Percentiles rank a stretch among this genome's conserved stretches.
Conservation (phyloP, 64 coral and sea anemone species). For the Hydrozoanthus tunicans region DNA sequence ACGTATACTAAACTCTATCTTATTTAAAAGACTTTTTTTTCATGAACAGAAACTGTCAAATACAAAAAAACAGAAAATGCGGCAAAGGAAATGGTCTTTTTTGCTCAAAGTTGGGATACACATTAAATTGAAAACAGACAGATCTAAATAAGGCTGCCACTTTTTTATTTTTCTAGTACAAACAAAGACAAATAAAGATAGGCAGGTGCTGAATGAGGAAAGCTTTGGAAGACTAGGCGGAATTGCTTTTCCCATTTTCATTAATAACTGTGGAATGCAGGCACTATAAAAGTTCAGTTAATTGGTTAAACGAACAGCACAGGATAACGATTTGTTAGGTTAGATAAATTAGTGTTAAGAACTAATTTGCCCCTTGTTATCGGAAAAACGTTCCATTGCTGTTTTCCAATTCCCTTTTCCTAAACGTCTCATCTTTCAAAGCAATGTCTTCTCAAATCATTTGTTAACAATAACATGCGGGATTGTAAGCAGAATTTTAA, state of each 20-base stretch:
- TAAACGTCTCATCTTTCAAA: too few relatives aligned
- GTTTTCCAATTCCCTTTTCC: too few relatives aligned
- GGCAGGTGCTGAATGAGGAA: not conserved
- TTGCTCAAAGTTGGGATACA: not conserved
- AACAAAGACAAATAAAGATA: slow-evolving; percentile 12
- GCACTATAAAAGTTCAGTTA: not conserved
- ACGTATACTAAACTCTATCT: not conserved
- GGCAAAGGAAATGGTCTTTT: not conserved
- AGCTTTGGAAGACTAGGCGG: not conserved
- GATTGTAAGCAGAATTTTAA: too few relatives aligned
- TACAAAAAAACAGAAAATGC: not conserved
- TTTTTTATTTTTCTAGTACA: not conserved
- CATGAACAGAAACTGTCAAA: not conserved
- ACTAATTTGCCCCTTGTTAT: too few relatives aligned
- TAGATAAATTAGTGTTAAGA: too few relatives aligned
- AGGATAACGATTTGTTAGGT: not conserved
- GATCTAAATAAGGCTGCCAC: not conserved
- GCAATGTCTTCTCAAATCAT: too few relatives aligned
- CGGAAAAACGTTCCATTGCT: too few relatives aligned
- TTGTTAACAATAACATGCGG: too few relatives aligned
- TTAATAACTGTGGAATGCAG: slow-evolving; percentile 44
- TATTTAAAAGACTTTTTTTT: not conserved
- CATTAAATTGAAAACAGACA: not conserved
- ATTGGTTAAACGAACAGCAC: not conserved
- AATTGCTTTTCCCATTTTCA: slow-evolving; percentile 21